Conservation (phyloP, 2,797 vertebrate genomes). For the Remorina albescens region DNA sequence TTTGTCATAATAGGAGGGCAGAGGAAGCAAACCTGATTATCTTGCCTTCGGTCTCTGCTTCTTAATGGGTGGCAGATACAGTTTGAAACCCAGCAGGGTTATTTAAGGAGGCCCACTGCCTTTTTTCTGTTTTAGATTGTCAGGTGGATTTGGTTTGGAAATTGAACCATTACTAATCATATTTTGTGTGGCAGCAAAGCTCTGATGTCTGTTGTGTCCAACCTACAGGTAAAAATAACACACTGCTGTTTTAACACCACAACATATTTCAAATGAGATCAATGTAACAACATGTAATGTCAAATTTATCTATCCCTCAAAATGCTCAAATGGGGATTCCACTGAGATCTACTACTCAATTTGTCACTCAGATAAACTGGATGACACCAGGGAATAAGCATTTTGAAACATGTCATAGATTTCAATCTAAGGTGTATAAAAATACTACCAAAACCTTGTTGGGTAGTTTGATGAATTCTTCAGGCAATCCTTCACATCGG, state of each 20-base stretch:
- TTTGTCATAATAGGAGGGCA: conserved; percentile 87
- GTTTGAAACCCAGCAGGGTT: conserved; percentile 75
- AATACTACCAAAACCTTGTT: conserved; percentile 51
- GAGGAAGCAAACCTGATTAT: conserved; percentile 83
- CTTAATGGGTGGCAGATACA: conserved; percentile 72
- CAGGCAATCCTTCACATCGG: conserved; percentile 58
- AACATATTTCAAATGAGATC: conserved; percentile 25
- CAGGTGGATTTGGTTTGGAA: conserved; percentile 82
- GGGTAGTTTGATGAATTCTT: conserved; percentile 53
- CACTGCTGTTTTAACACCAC: too few species aligned
- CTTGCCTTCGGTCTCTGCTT: conserved; percentile 76
- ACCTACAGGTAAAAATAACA: conserved; percentile 27
- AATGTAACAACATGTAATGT: conserved; percentile 1
- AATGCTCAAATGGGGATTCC: background rate
- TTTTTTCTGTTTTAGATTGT: conserved; percentile 68
- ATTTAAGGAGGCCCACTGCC: conserved; percentile 75
- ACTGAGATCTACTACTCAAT: conserved; percentile 1
- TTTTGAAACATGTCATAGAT: conserved; percentile 34
- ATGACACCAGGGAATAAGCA: conserved; percentile 24
- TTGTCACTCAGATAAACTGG: conserved; percentile 24
- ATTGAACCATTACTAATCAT: conserved; percentile 75
- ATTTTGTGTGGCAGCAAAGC: conserved; percentile 69
- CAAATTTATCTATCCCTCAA: conserved; percentile 35
- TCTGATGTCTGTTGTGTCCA: conserved; percentile 55
- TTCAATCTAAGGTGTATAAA: conserved; percentile 28